Conservation (phyloP, 2,113 vertebrate genomes). For the Pollimyrus isidori region DNA sequence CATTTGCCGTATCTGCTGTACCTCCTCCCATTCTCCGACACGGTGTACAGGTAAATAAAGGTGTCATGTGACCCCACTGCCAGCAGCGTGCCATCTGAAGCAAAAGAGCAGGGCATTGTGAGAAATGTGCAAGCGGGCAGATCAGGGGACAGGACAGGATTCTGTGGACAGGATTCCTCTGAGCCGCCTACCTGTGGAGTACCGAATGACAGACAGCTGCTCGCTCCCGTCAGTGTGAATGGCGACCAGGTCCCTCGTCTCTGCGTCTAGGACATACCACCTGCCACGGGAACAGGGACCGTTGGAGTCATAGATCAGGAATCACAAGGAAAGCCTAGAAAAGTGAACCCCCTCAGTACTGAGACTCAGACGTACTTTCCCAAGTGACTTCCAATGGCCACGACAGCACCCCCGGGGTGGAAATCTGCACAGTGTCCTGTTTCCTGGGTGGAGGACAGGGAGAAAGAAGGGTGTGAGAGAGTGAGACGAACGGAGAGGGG, state of each 20-base stretch:
- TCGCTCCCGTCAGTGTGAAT: constrained; percentile 97
- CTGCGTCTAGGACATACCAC: constrained; percentile 95
- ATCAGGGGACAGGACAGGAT: too few species aligned
- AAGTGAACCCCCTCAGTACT: background rate
- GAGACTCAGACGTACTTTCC: constrained; percentile 70
- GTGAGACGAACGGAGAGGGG: background rate
- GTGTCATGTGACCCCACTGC: constrained; percentile 97
- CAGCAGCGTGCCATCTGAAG: constrained; percentile 80
- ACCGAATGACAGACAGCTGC: constrained; percentile 94
- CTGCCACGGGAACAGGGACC: constrained; percentile 45
- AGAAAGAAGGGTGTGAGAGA: background rate
- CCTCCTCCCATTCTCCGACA: constrained; percentile 87
- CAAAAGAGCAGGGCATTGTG: background rate
- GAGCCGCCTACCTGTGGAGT: constrained; percentile 74
- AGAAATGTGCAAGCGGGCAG: background rate
- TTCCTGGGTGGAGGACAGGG: constrained; percentile 59
- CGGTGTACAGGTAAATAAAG: constrained; percentile 94
- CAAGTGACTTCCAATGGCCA: constrained; percentile 90
- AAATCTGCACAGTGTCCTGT: constrained; percentile 96
- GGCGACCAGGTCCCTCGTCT: constrained; percentile 88
- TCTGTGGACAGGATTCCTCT: background rate
- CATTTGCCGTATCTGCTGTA: constrained; percentile 93
- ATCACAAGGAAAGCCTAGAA: background rate
- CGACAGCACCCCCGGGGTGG: constrained; percentile 89
- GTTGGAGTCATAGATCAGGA: background rate